A percentile compares a stretch with the other conserved stretches of the same genome.
These are phyloP conservation scores for Petroica traversi DNA, from an alignment of 2,113 vertebrate species.

Conservation along the genomic window DNA sequence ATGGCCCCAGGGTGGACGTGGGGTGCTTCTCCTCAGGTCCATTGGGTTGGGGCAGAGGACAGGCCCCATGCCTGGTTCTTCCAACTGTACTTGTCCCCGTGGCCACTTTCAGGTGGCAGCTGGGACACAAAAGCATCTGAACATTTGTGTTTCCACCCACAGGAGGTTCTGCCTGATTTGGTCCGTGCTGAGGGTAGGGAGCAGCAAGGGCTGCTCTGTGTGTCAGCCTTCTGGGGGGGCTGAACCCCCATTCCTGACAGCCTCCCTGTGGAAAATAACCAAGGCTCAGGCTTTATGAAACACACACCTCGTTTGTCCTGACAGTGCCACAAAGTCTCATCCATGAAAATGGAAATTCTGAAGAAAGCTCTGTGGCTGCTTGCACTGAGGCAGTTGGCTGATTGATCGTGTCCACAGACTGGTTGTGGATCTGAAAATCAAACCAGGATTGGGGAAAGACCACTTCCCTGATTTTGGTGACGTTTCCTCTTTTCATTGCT, in stretches of 20 bases:
- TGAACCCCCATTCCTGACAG: not conserved
- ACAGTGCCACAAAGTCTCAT: not conserved
- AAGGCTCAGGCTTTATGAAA: not conserved
- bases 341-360: not conserved
- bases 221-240: not conserved
- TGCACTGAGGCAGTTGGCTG: accelerated
- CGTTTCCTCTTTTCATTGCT: accelerated
- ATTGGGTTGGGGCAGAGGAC: accelerated
- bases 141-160: accelerated
- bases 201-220: not conserved
- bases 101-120: not conserved
- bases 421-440: not conserved
- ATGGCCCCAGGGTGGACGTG: not conserved
- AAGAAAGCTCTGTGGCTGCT: not conserved
- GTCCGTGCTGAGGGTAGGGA: not conserved
- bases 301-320: accelerated
- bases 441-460: not conserved
- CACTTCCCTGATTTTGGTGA: not conserved
- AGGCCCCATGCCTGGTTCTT: not conserved
- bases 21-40: not conserved
- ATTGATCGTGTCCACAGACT: accelerated
- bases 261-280: not conserved
- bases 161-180: not conserved
- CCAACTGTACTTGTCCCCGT: not conserved
- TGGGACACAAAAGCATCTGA: not conserved